phyloP scores from a whole-genome alignment of 2,888 invertebrate genomes.

The Taphrorychus bicolor region DNA sequence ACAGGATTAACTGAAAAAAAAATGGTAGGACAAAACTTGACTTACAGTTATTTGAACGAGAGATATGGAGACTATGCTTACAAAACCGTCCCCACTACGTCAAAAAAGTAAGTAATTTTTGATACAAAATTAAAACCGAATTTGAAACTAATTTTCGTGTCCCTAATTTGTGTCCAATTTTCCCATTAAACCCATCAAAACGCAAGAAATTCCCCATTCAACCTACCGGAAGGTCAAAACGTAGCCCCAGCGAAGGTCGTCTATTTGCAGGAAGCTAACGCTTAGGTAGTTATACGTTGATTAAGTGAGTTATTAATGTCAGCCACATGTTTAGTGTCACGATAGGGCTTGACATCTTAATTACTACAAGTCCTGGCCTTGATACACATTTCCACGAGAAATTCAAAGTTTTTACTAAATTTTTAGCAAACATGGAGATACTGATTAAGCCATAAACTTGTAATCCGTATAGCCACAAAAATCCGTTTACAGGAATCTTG shows the following conservation, averaged over 20 bases:
- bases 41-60: conserved; percentile 26
- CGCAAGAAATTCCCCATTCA: conserved; percentile 9
- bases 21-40: conserved; percentile 36
- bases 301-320: background rate
- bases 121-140: too few relatives aligned
- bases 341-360: background rate
- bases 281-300: conserved; percentile 15
- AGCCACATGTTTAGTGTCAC: background rate
- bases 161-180: conserved; percentile 7
- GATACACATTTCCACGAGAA: too few relatives aligned
- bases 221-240: conserved; percentile 21
- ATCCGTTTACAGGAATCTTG: background rate
- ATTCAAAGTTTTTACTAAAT: too few relatives aligned
- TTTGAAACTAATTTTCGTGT: too few relatives aligned
- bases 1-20: background rate
- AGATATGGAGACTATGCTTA: conserved; percentile 10
- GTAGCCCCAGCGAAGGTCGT: conserved; percentile 15
- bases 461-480: background rate
- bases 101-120: conserved; percentile 3
- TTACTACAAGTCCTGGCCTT: background rate
- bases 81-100: conserved; percentile 6
- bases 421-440: too few relatives aligned
- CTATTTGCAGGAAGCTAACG: conserved; percentile 30
- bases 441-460: background rate
- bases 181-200: conserved; percentile 15